Base-by-base conservation (phyloP, 2,888 invertebrate genomes). In the Galerucella pusilla region DNA sequence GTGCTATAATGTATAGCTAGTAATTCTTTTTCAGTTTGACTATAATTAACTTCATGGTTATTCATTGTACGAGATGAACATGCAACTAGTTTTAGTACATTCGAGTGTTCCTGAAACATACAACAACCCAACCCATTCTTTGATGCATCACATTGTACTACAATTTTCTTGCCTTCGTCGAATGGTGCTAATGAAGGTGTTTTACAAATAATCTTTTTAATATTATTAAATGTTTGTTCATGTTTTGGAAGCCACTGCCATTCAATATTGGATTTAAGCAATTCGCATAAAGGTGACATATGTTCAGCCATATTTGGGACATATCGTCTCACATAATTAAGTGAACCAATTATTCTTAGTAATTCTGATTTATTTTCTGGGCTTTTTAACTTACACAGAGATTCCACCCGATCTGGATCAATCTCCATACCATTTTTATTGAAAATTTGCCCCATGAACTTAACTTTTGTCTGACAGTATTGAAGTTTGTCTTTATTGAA, bases 401-500 rank as follows among this genome's bases (percentile, higher is more conserved):
- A 35, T 42, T 42, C 14, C 5, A 35, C 12, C 12, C 63, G 2
- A 35, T 63, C 63, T 12, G 63, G 35, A n/a, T 63, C 63, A 4
- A 63, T 35, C 12, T 63, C 16, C 25, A 63, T 25, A 35, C 25
- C 63, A 2, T 46, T 46, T 46, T 46, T 46, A 46, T 10, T 12
- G 16, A 64, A 65, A 69, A 74, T 59, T 45, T 74, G 69, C 14
- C 69, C 59, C 68, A 68, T 73, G 57, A 73, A 73, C 61, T 76
- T 77, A 61, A 80, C 75, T 45, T 72, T 14, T 28, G 64, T 73
- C 75, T 77, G 67, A 45, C 66, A 69, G 75, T 69, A 78, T 74
- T 77, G 78, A 59, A 79, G 60, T 35, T 35, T 79, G 63, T 76
- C 77, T 74, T 75, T 75, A 65, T 79, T 80, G 69, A 79, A 80